Conservation (phyloP, 2,888 invertebrate species). For the Lepidochrysops patricia region DNA sequence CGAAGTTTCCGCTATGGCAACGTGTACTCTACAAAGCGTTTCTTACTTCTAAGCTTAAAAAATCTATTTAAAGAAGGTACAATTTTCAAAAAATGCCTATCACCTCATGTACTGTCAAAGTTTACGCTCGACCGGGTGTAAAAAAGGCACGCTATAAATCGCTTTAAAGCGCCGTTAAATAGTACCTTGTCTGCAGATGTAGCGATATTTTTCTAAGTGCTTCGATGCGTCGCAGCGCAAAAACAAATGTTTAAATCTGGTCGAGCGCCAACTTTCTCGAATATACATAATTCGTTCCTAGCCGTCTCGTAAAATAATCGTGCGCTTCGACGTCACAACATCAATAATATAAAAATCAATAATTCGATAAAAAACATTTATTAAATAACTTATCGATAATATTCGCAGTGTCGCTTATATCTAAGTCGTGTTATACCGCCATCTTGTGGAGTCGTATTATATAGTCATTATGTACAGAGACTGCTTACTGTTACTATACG, state of each 20-base stretch:
- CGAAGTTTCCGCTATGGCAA: slow-evolving; percentile 57
- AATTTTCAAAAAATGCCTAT: slow-evolving; percentile 24
- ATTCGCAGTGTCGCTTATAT: slow-evolving; percentile 64
- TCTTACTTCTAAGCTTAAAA: slow-evolving; percentile 53
- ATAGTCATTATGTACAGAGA: slow-evolving; percentile 16
- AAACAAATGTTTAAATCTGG: no score
- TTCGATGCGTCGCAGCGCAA: no score
- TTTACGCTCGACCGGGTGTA: no score
- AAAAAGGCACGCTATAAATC: no score
- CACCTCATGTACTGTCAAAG: no score
- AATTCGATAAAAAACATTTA: slow-evolving; percentile 30
- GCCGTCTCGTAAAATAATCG: slow-evolving; percentile 34
- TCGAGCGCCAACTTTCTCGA: no score
- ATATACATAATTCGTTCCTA: slow-evolving; percentile 39
- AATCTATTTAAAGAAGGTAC: slow-evolving; percentile 38
- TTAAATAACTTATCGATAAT: slow-evolving; percentile 62
- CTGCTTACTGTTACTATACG: slow-evolving; percentile 15
- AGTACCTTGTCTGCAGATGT: no score
- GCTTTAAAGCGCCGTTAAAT: no score
- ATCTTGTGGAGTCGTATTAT: slow-evolving; percentile 25
- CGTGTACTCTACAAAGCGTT: slow-evolving; percentile 41
- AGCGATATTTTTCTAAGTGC: no score
- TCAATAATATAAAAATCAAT: slow-evolving; percentile 41
- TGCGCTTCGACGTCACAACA: slow-evolving; percentile 59
- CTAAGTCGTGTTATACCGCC: slow-evolving; percentile 38